Evolutionary conservation across 92 coral and sea anemone species (phyloP).

Genomic region (Porites lobata): DNA sequence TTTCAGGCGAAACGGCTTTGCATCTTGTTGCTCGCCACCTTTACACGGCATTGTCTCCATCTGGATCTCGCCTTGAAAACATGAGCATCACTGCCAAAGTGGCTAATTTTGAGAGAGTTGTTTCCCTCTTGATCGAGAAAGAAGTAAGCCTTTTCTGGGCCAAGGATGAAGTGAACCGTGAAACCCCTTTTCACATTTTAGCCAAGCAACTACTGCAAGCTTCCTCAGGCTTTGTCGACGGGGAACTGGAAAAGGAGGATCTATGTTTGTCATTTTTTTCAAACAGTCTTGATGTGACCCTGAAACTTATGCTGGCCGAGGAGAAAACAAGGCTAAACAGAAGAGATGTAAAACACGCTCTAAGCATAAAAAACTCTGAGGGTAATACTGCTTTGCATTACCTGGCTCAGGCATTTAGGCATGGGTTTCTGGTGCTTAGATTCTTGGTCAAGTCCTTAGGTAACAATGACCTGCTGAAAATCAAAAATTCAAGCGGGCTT

Average conservation of each 20-base stretch:
- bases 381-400: constrained; percentile 21
- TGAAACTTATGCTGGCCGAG: constrained; percentile 28
- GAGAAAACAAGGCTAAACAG: neutral
- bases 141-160: constrained; percentile 50
- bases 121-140: constrained; percentile 18
- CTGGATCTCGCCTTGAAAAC: constrained; percentile 28
- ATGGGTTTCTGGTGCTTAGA: constrained; percentile 27
- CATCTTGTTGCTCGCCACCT: constrained; percentile 60
- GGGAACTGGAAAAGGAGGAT: constrained; percentile 1
- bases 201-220: constrained; percentile 16
- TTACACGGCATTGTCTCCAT: constrained; percentile 36
- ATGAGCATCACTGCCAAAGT: constrained; percentile 41
- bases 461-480: neutral
- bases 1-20: constrained; percentile 48
- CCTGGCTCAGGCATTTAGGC: constrained; percentile 4
- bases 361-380: constrained; percentile 14
- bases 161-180: constrained; percentile 13
- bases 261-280: constrained; percentile 23
- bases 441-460: constrained; percentile 40
- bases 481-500: constrained; percentile 10
- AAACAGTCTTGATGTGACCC: constrained; percentile 3
- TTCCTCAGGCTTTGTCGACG: neutral
- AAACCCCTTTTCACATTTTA: constrained; percentile 36
- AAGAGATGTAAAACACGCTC: constrained; percentile 22
- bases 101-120: constrained; percentile 34